Percentiles rank a stretch among this genome's conserved stretches.
Conservation (phyloP, 2,797 vertebrate species). For the Sylvia borin region DNA sequence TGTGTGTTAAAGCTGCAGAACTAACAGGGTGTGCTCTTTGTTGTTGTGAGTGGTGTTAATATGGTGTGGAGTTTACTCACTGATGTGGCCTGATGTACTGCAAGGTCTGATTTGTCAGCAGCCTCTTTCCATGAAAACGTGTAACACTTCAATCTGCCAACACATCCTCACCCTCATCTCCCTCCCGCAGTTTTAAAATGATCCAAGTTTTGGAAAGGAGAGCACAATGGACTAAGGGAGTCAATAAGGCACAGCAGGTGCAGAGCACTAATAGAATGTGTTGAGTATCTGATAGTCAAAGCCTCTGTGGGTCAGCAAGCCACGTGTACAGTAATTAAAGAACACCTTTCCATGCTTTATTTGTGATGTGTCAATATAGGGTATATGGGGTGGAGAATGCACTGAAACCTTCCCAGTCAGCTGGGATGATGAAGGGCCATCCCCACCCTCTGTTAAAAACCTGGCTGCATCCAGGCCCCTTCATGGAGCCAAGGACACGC, state of each 20-base stretch:
- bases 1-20: not conserved
- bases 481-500: not conserved
- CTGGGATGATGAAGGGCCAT: not conserved
- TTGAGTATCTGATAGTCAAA: constrained; percentile 1
- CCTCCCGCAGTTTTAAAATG: not conserved
- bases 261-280: not conserved
- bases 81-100: not conserved
- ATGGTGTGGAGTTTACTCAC: not conserved
- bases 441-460: not conserved
- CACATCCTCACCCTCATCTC: not conserved
- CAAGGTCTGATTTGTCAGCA: not conserved
- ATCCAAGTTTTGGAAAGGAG: not conserved
- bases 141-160: not conserved
- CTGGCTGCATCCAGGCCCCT: not conserved
- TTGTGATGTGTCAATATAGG: not conserved
- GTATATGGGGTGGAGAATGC: not conserved
- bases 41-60: not conserved
- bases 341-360: constrained; percentile 13
- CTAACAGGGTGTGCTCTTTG: not conserved
- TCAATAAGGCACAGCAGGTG: not conserved
- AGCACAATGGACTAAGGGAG: not conserved
- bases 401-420: not conserved
- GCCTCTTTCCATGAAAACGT: not conserved
- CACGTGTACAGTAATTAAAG: constrained; percentile 34
- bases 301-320: constrained; percentile 2